Evolutionary conservation across 2,113 vertebrate genomes (phyloP), one percentile per base, ranked within the genome.

Genomic region (Sylvietta virens): DNA sequence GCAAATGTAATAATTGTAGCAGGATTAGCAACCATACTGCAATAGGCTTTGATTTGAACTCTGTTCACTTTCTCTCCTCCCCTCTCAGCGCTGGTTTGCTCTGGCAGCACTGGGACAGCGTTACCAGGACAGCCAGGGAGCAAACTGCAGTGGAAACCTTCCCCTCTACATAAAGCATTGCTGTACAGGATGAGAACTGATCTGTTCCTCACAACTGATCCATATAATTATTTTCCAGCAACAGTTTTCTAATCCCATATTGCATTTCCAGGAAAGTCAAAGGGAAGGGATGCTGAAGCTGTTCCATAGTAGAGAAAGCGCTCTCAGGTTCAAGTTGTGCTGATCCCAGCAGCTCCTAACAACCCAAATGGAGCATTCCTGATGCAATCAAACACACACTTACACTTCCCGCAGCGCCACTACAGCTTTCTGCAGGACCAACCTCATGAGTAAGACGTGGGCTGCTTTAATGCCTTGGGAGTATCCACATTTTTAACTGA

Each of bases 291-390:
- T 40, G 40, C 40, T 67, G 54, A 40, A 90, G 47, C 26, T 61
- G 26, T 27, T 70, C 24, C 0, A 1, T 0, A 18, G 44, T 33
- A 22, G n/a, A 18, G 35, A 27, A 11, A 60, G 22, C 0, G 2
- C 53, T 8, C 17, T 26, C 2, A 62, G 58, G 48, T 83, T 62
- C 50, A 53, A n/a, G 54, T 37, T n/a, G 48, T 35, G n/a, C 48
- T 70, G 18, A 33, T 17, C 66, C 9, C 58, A 73, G 50, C 28
- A 78, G 42, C 33, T 86, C 57, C 7, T 6, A 42, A 26, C 20
- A 72, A 35, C 21, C 47, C 62, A 51, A 61, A 47, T 0, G 4
- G 39, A 65, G 27, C 64, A 30, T 13, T 72, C 31, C 56, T 50
- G 57, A 45, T 22, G 65, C 69, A 78, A 57, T 45, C 44, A 48